Base-by-base conservation (phyloP, 2,888 invertebrate species). In the Trissolcus brochymenae region DNA sequence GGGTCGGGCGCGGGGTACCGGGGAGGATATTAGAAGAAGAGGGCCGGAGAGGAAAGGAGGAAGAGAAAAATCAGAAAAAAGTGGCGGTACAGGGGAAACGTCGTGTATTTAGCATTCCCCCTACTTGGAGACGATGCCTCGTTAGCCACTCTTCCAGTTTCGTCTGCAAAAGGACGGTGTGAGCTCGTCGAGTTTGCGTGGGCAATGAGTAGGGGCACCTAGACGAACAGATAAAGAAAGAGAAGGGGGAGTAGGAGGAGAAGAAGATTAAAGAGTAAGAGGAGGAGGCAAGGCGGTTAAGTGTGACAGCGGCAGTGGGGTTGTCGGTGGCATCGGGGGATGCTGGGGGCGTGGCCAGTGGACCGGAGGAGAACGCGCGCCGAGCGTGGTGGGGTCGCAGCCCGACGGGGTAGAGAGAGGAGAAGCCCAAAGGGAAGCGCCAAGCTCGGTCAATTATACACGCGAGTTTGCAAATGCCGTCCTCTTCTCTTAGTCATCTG, bases 251-350 rank as follows among this genome's bases (percentile, higher is more conserved):
- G 60, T 50, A 73, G 66, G 54, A 70, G 46, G 16, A 46, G 46
- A 29, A 29, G 25, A 16, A 54, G 25, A 17, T 16, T 41, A 53
- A 55, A 19, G 56, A 55, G 29, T 49, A 14, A 29, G 55, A 62
- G 74, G 75, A 73, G 77, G 78, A 75, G 76, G 64, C 60, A 90
- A 90, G 90, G 90, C 90, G 89, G 89, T 60, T 29, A 60, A 59
- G 59, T 46, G 74, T 65, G 71, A 41, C 71, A 50, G n/a, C 16
- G 60, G 72, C 40, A 56, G 66, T 25, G 56, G 56, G 41, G 62
- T 17, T 21, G 35, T 1, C 61, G 61, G 17, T 6, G 14, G n/a
- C 16, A 46, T 13, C 54, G 49, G 76, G 84, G 83, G 82, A 83
- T 83, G 85, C 79, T 84, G 82, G 76, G 80, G 85, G 82, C 84